Evolutionary conservation across 2,888 invertebrate species (phyloP).

Genomic region (Ryuthela nishihirai): DNA sequence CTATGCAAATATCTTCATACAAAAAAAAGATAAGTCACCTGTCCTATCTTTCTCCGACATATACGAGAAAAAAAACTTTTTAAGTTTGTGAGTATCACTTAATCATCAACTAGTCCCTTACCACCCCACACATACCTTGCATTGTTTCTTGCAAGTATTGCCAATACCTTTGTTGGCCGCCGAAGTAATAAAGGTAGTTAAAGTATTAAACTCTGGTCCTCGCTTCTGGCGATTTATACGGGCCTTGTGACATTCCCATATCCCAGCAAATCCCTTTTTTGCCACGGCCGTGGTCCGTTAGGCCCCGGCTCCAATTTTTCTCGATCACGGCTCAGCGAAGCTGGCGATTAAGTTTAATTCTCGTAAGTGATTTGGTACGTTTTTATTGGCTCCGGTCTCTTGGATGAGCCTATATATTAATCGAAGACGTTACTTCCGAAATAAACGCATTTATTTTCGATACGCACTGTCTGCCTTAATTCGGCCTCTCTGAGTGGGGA

Average conservation of each 20-base stretch:
- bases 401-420: conserved; percentile 38
- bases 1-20: too few species aligned
- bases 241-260: conserved; percentile 30
- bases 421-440: conserved; percentile 39
- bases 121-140: too few species aligned
- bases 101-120: too few species aligned
- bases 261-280: conserved; percentile 38
- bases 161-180: too few species aligned
- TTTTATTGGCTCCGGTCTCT: conserved; percentile 38
- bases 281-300: conserved; percentile 37
- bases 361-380: conserved; percentile 39
- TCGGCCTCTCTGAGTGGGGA: conserved; percentile 29
- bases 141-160: too few species aligned
- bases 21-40: too few species aligned
- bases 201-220: conserved; percentile 38
- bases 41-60: too few species aligned
- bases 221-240: conserved; percentile 33
- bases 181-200: conserved; percentile 39
- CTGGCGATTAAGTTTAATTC: conserved; percentile 39
- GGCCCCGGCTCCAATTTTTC: conserved; percentile 36
- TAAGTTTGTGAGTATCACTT: too few species aligned
- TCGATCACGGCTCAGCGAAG: conserved; percentile 34
- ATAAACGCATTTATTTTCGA: conserved; percentile 39
- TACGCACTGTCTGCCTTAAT: conserved; percentile 21
- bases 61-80: too few species aligned